A percentile compares a stretch with the other conserved stretches of the same genome.
These are phyloP conservation scores for Acrobasis repandana DNA, from an alignment of 2,888 invertebrate species.

Conservation along the genomic window DNA sequence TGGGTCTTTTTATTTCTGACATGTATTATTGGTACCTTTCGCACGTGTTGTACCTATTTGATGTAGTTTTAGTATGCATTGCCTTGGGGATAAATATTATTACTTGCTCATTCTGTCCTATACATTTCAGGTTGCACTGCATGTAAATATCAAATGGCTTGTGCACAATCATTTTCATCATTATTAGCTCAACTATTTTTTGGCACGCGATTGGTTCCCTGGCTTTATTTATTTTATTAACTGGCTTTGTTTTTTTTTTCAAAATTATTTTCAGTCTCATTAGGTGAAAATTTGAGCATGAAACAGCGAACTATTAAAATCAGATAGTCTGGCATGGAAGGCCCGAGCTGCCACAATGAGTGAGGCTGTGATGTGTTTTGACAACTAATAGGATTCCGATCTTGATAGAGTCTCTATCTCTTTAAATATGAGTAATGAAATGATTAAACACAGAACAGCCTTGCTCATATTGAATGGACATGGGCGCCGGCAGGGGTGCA, in stretches of 20 bases:
- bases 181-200: background rate
- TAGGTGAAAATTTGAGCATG: slow-evolving; percentile 34
- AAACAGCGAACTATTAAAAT: background rate
- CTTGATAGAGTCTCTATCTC: no score
- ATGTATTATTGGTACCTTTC: background rate
- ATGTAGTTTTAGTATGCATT: background rate
- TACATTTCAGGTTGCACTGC: background rate
- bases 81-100: background rate
- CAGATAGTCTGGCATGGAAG: no score
- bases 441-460: no score
- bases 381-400: no score
- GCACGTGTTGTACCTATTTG: slow-evolving; percentile 21
- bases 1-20: slow-evolving; percentile 43
- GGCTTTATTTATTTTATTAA: background rate
- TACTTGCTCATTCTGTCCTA: background rate
- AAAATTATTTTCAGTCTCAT: slow-evolving; percentile 64
- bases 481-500: no score
- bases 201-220: background rate
- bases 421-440: no score
- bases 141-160: slow-evolving; percentile 10
- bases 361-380: no score
- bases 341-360: no score
- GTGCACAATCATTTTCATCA: slow-evolving; percentile 8
- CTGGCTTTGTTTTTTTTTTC: slow-evolving; percentile 34
- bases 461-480: no score